Conservation (phyloP, 2,888 invertebrate species). For the Ctena decussata region DNA sequence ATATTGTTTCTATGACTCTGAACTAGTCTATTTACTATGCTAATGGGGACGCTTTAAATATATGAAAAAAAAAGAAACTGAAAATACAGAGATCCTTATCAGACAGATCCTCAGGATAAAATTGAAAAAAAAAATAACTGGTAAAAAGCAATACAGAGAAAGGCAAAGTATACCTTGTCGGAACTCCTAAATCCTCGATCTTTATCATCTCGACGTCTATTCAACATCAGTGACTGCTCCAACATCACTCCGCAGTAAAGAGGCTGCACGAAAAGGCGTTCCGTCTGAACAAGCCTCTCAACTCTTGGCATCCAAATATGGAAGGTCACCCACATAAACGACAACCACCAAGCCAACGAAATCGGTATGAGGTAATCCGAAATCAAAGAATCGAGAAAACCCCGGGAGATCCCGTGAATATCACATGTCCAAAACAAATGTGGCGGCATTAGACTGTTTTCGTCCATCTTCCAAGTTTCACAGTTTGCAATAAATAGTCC, state of each 20-base stretch:
- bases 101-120: no score
- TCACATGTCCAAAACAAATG: constrained; percentile 98
- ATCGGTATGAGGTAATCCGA: constrained; percentile 75
- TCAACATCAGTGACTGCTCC: constrained; percentile 98
- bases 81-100: no score
- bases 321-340: constrained; percentile 80
- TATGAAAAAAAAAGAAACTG: no score
- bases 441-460: constrained; percentile 57
- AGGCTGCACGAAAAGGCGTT: constrained; percentile 93
- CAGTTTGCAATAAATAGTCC: constrained; percentile 95
- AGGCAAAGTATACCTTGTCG: constrained; percentile 69
- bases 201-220: constrained; percentile 95
- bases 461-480: constrained; percentile 93
- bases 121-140: no score
- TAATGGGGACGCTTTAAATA: no score
- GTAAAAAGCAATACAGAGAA: no score
- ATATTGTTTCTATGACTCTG: no score
- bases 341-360: constrained; percentile 81
- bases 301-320: constrained; percentile 82
- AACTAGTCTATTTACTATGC: no score
- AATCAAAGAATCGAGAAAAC: constrained; percentile 69
- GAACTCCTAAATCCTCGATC: constrained; percentile 71
- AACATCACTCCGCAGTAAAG: constrained; percentile 97
- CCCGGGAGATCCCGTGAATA: constrained; percentile 89
- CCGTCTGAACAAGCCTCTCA: constrained; percentile 81